Conservation (phyloP, 2,113 vertebrate genomes). For the Vulpes lagopus region DNA sequence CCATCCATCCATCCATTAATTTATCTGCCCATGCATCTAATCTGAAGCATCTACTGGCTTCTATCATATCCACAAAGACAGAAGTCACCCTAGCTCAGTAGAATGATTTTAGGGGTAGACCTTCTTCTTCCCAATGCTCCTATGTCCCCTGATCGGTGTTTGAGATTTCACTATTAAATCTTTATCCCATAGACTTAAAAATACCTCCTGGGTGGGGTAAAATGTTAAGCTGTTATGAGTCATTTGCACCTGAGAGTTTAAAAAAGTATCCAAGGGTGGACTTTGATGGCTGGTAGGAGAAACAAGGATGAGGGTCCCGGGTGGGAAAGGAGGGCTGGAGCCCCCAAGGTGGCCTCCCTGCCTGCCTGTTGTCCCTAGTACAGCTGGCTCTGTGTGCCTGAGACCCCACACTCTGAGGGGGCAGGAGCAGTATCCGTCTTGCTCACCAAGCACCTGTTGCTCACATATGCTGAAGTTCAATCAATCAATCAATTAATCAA, state of each 20-base stretch:
- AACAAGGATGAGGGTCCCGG: rapidly evolving
- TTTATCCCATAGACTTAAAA: conserved; percentile 26
- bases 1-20: neutral
- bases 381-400: neutral
- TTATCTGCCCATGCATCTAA: neutral
- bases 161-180: neutral
- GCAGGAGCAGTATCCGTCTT: rapidly evolving
- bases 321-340: neutral
- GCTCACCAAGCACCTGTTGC: neutral
- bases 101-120: neutral
- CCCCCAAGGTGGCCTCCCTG: neutral
- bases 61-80: neutral
- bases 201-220: neutral
- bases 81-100: neutral
- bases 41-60: neutral
- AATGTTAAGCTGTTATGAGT: neutral
- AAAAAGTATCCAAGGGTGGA: neutral
- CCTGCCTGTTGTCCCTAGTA: rapidly evolving
- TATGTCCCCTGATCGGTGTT: neutral
- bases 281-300: neutral
- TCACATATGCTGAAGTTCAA: neutral
- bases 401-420: neutral
- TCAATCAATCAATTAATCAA: neutral
- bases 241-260: neutral
- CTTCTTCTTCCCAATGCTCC: neutral